Percentiles rank a stretch among this genome's conserved stretches.
phyloP scores from a whole-genome alignment of 2,113 vertebrate species.

The Clupea harengus region DNA sequence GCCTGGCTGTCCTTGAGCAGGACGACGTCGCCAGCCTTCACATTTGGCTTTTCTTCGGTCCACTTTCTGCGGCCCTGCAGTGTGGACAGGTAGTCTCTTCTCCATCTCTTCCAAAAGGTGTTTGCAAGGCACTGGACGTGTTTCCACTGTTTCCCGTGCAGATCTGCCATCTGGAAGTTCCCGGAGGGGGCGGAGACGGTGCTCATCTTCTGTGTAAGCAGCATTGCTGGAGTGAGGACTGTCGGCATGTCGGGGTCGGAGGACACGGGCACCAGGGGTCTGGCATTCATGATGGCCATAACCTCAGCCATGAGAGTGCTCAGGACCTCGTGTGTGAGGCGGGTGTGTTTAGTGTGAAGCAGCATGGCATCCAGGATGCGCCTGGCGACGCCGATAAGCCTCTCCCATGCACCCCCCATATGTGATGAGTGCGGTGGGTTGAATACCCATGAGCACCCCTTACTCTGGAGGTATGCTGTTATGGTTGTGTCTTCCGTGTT shows the following conservation, averaged over 20 bases:
- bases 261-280: constrained; percentile 7
- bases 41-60: not conserved
- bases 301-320: not conserved
- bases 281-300: not conserved
- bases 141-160: too few relatives aligned
- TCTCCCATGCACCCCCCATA: constrained; percentile 9
- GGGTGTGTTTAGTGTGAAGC: not conserved
- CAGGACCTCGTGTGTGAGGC: not conserved
- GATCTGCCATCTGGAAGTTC: not conserved
- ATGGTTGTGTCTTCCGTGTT: not conserved
- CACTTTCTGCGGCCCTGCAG: not conserved
- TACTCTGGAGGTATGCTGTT: not conserved
- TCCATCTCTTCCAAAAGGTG: constrained; percentile 26
- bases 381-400: not conserved
- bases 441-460: constrained; percentile 9
- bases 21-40: constrained; percentile 21
- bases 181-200: not conserved
- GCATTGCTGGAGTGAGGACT: not conserved
- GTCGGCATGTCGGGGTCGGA: not conserved
- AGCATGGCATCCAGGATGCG: constrained; percentile 8
- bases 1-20: constrained; percentile 23
- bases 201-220: not conserved
- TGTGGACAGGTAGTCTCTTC: too few relatives aligned
- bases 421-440: constrained; percentile 19
- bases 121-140: constrained; percentile 26